These are phyloP conservation scores for Gouania willdenowi DNA, from an alignment of 2,797 vertebrate species.

Conservation along the genomic window DNA sequence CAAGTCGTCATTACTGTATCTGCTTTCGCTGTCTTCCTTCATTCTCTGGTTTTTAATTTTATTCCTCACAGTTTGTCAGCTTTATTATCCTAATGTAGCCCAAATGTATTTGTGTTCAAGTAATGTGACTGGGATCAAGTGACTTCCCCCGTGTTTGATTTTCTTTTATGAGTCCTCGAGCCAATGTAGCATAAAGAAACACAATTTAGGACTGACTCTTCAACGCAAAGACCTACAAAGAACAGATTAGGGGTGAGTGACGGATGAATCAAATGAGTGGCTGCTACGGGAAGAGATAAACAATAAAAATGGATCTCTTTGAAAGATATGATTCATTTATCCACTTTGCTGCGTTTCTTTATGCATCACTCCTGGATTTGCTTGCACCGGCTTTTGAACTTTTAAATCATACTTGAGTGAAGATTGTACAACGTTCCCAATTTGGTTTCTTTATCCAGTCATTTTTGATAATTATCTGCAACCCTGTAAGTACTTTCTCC, in stretches of 20 bases:
- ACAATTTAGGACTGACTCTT: conserved; percentile 24
- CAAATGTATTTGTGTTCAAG: conserved; percentile 24
- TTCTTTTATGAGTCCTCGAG: conserved; percentile 28
- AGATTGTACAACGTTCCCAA: conserved; percentile 19
- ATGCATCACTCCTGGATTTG: conserved; percentile 10
- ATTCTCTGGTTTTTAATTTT: conserved; percentile 20
- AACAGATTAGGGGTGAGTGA: conserved; percentile 19
- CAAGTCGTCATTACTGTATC: conserved; percentile 10
- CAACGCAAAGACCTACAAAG: conserved; percentile 18
- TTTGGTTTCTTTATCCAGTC: conserved; percentile 31
- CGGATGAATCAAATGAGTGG: conserved; percentile 13
- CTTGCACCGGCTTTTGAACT: conserved; percentile 6
- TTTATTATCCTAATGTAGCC: conserved; percentile 19
- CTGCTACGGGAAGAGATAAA: background rate
- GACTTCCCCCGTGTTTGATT: conserved; percentile 24
- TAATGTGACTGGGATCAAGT: conserved; percentile 14
- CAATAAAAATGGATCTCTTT: conserved; percentile 7
- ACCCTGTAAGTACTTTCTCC: conserved; percentile 32
- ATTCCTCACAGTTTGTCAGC: conserved; percentile 24
- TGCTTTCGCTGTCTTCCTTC: conserved; percentile 9
- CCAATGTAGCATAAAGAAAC: conserved; percentile 39
- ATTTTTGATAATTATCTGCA: conserved; percentile 32
- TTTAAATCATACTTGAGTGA: conserved; percentile 11
- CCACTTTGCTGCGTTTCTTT: conserved; percentile 1
- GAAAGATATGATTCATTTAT: conserved; percentile 11